Conservation (phyloP, 2,797 vertebrate genomes). For the Thalassophryne amazonica region DNA sequence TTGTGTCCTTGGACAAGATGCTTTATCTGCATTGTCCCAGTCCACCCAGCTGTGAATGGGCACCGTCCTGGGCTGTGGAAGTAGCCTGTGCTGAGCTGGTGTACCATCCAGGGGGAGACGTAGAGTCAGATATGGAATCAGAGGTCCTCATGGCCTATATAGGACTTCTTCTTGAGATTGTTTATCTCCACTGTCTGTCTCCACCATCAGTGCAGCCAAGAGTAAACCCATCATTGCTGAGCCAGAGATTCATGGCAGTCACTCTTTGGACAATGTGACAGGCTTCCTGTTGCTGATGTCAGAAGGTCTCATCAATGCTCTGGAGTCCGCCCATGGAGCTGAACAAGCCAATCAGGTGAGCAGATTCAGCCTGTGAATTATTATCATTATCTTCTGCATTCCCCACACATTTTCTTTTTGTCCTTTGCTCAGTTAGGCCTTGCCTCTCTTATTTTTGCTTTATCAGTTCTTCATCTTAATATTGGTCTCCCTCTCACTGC, state of each 20-base stretch:
- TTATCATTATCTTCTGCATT: not conserved
- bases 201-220: conserved; percentile 82
- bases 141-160: too few relatives aligned
- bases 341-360: conserved; percentile 96
- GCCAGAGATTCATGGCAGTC: conserved; percentile 91
- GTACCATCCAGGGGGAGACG: too few relatives aligned
- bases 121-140: too few relatives aligned
- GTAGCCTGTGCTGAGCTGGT: too few relatives aligned
- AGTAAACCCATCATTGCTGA: conserved; percentile 89
- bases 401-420: not conserved
- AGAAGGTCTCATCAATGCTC: conserved; percentile 92
- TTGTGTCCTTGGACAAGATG: too few relatives aligned
- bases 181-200: not conserved
- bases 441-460: not conserved
- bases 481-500: not conserved
- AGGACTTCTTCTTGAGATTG: not conserved
- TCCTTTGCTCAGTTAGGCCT: not conserved
- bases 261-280: conserved; percentile 85
- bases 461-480: not conserved
- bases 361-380: not conserved
- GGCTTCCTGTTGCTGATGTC: conserved; percentile 97
- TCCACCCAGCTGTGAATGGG: too few relatives aligned
- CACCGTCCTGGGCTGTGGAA: too few relatives aligned
- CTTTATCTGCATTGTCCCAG: too few relatives aligned
- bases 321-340: conserved; percentile 92